A percentile compares a stretch with the other conserved stretches of the same genome.
phyloP scores from a whole-genome alignment of 2,888 invertebrate genomes.

The Parapristionchus giblindavisi region DNA sequence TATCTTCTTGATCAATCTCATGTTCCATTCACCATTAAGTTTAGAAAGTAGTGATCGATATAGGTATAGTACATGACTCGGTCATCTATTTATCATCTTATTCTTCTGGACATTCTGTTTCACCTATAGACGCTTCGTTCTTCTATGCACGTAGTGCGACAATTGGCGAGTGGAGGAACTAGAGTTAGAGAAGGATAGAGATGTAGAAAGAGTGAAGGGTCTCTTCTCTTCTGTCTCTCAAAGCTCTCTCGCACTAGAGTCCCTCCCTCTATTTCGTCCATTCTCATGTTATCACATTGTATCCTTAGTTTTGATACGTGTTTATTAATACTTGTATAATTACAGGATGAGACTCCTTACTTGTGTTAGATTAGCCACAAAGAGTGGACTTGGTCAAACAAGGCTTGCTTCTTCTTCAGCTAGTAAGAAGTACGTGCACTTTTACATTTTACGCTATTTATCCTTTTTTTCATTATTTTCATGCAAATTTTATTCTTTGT shows the following conservation, averaged over 20 bases:
- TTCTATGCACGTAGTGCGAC: slow-evolving; percentile 35
- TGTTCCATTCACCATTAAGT: no score
- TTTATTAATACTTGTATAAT: neutral
- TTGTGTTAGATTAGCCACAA: slow-evolving; percentile 27
- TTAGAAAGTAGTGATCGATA: no score
- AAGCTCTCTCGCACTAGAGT: neutral
- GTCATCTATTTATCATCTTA: no score
- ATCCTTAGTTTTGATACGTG: neutral
- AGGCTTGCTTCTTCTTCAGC: slow-evolving; percentile 34
- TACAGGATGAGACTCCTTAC: slow-evolving; percentile 34
- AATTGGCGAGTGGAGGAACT: slow-evolving; percentile 31
- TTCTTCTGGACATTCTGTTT: no score
- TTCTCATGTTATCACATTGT: neutral
- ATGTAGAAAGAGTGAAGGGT: neutral
- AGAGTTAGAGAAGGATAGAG: slow-evolving; percentile 2
- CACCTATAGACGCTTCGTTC: no score
- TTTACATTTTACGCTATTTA: neutral
- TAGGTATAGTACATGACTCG: no score
- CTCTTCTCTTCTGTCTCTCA: neutral
- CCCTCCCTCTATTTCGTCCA: neutral
- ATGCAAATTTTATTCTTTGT: no score
- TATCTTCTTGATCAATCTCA: neutral
- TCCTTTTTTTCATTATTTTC: no score
- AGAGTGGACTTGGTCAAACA: slow-evolving; percentile 32
- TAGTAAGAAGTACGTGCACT: slow-evolving; percentile 8